Conservation (phyloP, 2,888 invertebrate species). For the Drosophila stalkeri region DNA sequence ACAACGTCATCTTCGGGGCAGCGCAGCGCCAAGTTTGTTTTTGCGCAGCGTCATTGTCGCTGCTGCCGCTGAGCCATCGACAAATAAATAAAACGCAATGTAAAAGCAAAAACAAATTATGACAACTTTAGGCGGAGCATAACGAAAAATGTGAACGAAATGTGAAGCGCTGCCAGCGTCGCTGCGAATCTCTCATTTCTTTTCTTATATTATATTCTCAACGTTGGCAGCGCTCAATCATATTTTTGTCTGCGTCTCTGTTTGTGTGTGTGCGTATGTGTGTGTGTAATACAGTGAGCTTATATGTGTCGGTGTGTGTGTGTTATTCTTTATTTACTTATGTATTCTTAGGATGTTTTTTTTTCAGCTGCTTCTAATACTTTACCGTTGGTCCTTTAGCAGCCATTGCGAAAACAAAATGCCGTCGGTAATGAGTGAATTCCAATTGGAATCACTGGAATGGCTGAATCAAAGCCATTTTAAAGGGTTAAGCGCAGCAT, state of each 20-base stretch:
- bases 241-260: slow-evolving; percentile 50
- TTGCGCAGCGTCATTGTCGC: slow-evolving; percentile 36
- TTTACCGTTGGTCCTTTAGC: slow-evolving; percentile 59
- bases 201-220: slow-evolving; percentile 38
- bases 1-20: slow-evolving; percentile 56
- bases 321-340: slow-evolving; percentile 65
- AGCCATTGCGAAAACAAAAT: slow-evolving; percentile 33
- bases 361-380: slow-evolving; percentile 19
- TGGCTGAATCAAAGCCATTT: not conserved
- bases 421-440: slow-evolving; percentile 38
- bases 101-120: slow-evolving; percentile 82
- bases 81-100: slow-evolving; percentile 71
- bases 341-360: slow-evolving; percentile 55
- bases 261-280: slow-evolving; percentile 5
- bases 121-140: slow-evolving; percentile 86
- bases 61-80: slow-evolving; percentile 49
- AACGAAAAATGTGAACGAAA: slow-evolving; percentile 36
- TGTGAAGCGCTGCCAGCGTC: slow-evolving; percentile 19
- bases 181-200: slow-evolving; percentile 47
- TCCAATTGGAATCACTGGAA: slow-evolving; percentile 1
- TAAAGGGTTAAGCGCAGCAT: not conserved
- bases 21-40: slow-evolving; percentile 44
- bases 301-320: slow-evolving; percentile 15
- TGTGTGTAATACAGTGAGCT: not conserved
- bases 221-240: slow-evolving; percentile 63